Evolutionary conservation across 2,113 vertebrate species (phyloP).

Genomic region (Gymnorhina tibicen): DNA sequence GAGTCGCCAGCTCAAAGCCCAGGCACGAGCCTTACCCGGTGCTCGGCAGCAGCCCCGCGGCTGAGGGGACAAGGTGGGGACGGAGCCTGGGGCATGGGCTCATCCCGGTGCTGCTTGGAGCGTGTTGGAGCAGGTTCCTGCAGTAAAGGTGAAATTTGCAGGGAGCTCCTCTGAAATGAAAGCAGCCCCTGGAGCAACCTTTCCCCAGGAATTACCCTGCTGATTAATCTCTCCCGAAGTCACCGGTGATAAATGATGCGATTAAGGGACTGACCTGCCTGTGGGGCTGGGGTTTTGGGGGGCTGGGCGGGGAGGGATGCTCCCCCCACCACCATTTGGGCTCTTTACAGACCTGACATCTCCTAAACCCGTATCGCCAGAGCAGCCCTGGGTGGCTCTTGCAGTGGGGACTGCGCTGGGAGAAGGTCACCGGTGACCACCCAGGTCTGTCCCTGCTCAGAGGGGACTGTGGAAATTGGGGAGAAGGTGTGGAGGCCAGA

Average conservation of each 20-base stretch:
- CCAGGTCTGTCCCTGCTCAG: background rate
- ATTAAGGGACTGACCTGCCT: background rate
- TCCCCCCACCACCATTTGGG: accelerated
- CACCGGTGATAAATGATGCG: constrained; percentile 12
- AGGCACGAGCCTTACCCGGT: background rate
- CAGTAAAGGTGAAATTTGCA: background rate
- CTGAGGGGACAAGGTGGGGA: background rate
- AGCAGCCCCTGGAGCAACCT: constrained; percentile 25
- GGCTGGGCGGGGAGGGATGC: background rate
- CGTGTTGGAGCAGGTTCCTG: background rate
- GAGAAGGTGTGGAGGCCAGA: background rate
- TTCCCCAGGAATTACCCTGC: constrained; percentile 13
- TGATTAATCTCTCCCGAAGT: constrained; percentile 23
- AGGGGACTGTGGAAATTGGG: background rate
- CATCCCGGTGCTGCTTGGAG: background rate
- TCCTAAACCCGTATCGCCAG: accelerated
- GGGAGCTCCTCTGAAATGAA: constrained; percentile 7
- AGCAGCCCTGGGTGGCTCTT: background rate
- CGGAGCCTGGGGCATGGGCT: accelerated
- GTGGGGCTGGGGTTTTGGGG: background rate
- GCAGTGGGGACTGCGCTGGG: accelerated
- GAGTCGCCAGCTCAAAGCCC: background rate
- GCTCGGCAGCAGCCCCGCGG: background rate
- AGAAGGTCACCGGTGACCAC: background rate
- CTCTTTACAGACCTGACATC: background rate